Percentiles rank a stretch among this genome's conserved stretches.
phyloP scores from a whole-genome alignment of 2,113 vertebrate species.

The Reinhardtius hippoglossoides region DNA sequence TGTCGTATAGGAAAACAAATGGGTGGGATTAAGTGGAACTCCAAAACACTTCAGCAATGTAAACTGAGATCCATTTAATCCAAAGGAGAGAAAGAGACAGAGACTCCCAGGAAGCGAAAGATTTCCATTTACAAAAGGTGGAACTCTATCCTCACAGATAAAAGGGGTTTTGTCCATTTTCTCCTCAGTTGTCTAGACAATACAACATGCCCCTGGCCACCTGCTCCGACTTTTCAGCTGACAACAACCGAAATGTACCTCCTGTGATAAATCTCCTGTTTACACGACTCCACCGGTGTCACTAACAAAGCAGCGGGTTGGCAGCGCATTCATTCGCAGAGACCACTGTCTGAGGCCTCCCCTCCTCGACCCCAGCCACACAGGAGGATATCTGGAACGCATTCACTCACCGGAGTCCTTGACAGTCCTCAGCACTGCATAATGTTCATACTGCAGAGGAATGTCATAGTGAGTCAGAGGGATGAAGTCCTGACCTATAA shows the following conservation, averaged over 20 bases:
- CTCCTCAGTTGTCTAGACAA: constrained; percentile 69
- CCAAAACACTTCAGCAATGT: constrained; percentile 16
- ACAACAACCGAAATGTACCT: constrained; percentile 61
- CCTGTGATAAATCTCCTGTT: constrained; percentile 66
- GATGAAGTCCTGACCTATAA: constrained; percentile 84
- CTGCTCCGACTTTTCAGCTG: constrained; percentile 75
- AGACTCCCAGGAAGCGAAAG: constrained; percentile 47
- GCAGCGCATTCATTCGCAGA: constrained; percentile 3
- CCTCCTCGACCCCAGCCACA: constrained; percentile 47
- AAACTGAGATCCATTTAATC: constrained; percentile 41
- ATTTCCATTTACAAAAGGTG: constrained; percentile 64
- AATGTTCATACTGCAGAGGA: constrained; percentile 75
- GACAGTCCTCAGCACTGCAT: constrained; percentile 71
- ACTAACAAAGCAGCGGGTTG: constrained; percentile 39
- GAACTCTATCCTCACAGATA: constrained; percentile 54
- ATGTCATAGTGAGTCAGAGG: constrained; percentile 76
- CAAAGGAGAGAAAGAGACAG: constrained; percentile 15
- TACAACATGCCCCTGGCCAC: constrained; percentile 68
- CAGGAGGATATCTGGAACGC: constrained; percentile 73
- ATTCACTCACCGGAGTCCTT: constrained; percentile 70
- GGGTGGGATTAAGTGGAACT: constrained; percentile 5
- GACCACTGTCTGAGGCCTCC: constrained; percentile 32
- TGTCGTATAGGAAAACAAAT: background rate
- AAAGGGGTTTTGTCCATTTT: constrained; percentile 59
- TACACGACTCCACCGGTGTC: constrained; percentile 64